Conservation (phyloP, 1,140 invertebrate species). For the Bombus waltoni region DNA sequence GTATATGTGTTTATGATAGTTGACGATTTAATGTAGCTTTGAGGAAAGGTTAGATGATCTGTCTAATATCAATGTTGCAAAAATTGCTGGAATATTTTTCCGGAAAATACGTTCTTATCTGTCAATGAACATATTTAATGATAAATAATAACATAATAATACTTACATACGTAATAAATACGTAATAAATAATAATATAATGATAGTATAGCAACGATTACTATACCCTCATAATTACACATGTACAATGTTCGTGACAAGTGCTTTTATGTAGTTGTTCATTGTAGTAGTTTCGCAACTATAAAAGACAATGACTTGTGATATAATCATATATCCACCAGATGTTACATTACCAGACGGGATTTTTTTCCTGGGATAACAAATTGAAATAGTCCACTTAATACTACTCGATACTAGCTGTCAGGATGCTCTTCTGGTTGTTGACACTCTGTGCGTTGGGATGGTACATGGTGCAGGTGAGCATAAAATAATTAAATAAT, state of each 20-base stretch:
- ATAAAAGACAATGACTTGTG: background rate
- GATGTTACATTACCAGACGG: background rate
- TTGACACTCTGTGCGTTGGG: background rate
- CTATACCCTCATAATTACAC: background rate
- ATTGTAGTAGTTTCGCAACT: background rate
- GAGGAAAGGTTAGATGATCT: background rate
- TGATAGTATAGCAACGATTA: background rate
- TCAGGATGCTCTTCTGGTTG: background rate
- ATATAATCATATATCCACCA: background rate
- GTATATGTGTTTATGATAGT: background rate
- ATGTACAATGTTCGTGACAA: background rate
- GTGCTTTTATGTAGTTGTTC: background rate
- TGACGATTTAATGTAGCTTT: background rate
- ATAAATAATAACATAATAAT: conserved; percentile 6
- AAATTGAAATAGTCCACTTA: background rate
- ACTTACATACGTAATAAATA: conserved; percentile 7
- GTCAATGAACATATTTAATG: background rate
- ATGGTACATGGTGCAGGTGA: background rate
- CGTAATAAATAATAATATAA: conserved; percentile 3
- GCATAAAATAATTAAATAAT: background rate
- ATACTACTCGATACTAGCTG: background rate
- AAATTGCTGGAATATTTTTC: background rate
- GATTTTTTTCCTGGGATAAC: background rate
- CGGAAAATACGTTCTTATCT: background rate
- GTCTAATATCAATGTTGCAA: background rate